Evolutionary conservation across 2,888 invertebrate species (phyloP).

Genomic region (Heliconius cydno): DNA sequence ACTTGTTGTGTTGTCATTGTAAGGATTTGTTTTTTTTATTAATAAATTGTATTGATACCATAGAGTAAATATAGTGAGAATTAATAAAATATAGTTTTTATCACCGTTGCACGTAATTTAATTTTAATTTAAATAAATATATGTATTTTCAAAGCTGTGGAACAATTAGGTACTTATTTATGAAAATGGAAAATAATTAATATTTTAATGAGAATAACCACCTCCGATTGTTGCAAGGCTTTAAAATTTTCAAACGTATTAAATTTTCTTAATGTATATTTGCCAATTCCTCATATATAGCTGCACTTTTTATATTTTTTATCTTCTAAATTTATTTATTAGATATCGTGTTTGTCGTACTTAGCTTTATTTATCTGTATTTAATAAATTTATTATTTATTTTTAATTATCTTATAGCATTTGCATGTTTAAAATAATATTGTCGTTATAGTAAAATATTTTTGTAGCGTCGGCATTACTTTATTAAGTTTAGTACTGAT

Average conservation of each 20-base stretch:
- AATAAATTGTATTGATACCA: conserved; percentile 29
- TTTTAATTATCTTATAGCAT: conserved; percentile 5
- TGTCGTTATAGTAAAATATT: background rate
- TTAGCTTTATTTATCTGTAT: background rate
- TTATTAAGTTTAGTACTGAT: background rate
- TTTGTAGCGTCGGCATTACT: background rate
- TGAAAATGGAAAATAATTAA: background rate
- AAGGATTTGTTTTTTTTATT: conserved; percentile 31
- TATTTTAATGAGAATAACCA: background rate
- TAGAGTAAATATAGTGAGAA: conserved; percentile 16
- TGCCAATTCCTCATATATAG: conserved; percentile 2
- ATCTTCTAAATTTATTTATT: background rate
- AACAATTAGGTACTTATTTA: background rate
- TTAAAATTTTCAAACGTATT: background rate
- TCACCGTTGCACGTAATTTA: conserved; percentile 44
- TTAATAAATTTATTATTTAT: conserved; percentile 3
- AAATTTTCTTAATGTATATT: conserved; percentile 8
- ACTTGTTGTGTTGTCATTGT: conserved; percentile 33
- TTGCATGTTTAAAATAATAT: conserved; percentile 2
- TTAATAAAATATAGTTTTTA: conserved; percentile 16
- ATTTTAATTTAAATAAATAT: background rate
- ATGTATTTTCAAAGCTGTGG: background rate
- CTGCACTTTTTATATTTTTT: conserved; percentile 8
- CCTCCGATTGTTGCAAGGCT: background rate
- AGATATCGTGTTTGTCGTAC: conserved; percentile 5